A percentile compares a stretch with the other conserved stretches of the same genome.
phyloP scores from a whole-genome alignment of 2,797 vertebrate species.

The Nannoperca obscura region DNA sequence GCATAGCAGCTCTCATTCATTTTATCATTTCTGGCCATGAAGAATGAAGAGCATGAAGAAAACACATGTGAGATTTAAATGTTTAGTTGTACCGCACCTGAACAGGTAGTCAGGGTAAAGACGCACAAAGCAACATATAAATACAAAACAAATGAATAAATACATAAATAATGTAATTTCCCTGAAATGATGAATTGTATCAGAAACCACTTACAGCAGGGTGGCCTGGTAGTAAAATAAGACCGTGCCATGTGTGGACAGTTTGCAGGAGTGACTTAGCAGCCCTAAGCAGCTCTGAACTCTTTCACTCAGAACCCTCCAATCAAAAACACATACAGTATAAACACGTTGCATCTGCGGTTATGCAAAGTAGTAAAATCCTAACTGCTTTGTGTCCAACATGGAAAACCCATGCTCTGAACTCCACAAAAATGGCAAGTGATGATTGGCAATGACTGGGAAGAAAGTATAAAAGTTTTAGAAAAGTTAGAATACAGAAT shows the following conservation, averaged over 20 bases:
- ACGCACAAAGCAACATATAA: conserved; percentile 42
- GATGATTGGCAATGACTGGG: conserved; percentile 32
- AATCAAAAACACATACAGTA: conserved; percentile 18
- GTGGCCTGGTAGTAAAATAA: conserved; percentile 16
- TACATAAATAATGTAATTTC: conserved; percentile 66
- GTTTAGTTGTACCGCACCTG: conserved; percentile 7
- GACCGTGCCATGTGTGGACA: neutral
- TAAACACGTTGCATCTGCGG: conserved; percentile 32
- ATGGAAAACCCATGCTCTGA: neutral
- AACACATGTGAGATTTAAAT: neutral
- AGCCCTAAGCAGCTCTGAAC: conserved; percentile 6
- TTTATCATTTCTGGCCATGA: neutral
- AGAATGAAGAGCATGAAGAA: neutral
- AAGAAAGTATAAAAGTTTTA: conserved; percentile 55
- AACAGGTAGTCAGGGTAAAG: neutral
- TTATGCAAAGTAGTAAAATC: conserved; percentile 28
- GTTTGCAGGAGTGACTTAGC: conserved; percentile 17
- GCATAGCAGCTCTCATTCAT: neutral
- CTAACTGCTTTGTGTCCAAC: neutral
- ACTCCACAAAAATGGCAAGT: conserved; percentile 1
- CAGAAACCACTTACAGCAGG: conserved; percentile 37
- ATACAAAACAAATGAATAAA: conserved; percentile 68
- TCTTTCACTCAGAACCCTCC: neutral
- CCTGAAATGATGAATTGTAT: conserved; percentile 61
- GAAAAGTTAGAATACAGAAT: conserved; percentile 38